Evolutionary conservation across 2,797 vertebrate genomes (phyloP), one percentile per base, ranked within the genome.

Genomic region (Pterois miles): DNA sequence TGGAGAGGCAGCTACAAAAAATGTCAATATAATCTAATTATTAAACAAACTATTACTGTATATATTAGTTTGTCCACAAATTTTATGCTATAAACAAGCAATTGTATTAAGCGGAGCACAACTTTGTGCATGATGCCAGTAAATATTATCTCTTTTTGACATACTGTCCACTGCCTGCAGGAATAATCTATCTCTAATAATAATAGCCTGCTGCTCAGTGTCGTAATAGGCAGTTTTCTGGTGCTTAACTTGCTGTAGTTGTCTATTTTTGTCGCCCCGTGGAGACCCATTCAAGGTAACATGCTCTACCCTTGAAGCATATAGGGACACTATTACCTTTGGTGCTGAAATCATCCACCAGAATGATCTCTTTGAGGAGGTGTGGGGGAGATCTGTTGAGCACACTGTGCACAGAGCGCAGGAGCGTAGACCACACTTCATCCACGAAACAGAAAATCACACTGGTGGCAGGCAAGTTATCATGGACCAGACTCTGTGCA

Each of bases 401-500:
- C 56, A 99, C 96, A 8, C 98, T 99, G 87, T 98, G 98, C 56
- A 99, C 96, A 0, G 98, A 98, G 81, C 98, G 96, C 9, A 99
- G 94, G 0, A 99, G 96, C 0, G 98, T 95, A 31, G 98, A 99
- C 98, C 98, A 99, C 54, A 99, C 98, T 74, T 99, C 98, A 8
- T 99, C 98, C 88, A 99, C 97, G 1, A 99, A 99, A 83, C 98
- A 99, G 94, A 99, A 97, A 88, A 99, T 98, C 89, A 99, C 90
- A 6, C 93, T 98, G 84, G 98, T 98, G 81, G 91, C 95, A 0
- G 98, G 98, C 34, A 99, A 93, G 77, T 96, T 89, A 0, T 98
- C 57, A 1, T 98, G 98, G 58, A 99, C 95, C 46, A 91, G 43
- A 57, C 92, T 95, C 71, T 96, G 88, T 0, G 94, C 89, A 91